Evolutionary conservation across 2,113 vertebrate genomes (phyloP).

Genomic region (Ctenomys sociabilis): DNA sequence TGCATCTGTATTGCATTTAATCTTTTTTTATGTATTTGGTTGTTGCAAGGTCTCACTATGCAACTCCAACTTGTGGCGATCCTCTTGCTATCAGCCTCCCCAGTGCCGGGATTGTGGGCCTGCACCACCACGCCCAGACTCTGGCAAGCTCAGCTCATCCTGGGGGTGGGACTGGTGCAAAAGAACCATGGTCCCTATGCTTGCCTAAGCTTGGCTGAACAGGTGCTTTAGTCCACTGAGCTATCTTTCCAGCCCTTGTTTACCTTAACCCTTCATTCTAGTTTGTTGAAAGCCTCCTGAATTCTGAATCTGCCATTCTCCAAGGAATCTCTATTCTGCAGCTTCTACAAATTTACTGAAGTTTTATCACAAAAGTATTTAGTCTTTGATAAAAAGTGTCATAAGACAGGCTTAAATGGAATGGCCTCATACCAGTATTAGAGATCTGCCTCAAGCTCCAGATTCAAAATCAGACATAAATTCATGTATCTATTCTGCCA

Average conservation of each 20-base stretch:
- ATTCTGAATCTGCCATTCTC: slow-evolving; percentile 18
- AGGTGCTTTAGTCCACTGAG: too few relatives aligned
- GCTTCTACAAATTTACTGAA: slow-evolving; percentile 20
- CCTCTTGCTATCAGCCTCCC: too few relatives aligned
- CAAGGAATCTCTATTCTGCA: slow-evolving; percentile 26
- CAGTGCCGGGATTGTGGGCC: too few relatives aligned
- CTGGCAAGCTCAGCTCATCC: too few relatives aligned
- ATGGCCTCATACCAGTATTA: neutral
- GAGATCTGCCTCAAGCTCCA: slow-evolving; percentile 1
- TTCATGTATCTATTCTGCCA: neutral
- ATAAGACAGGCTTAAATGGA: neutral
- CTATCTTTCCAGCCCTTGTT: neutral
- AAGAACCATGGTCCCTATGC: too few relatives aligned
- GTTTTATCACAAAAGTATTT: slow-evolving; percentile 23
- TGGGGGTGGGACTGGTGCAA: too few relatives aligned
- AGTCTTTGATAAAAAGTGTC: neutral
- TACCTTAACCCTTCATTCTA: slow-evolving; percentile 48
- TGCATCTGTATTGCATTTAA: slow-evolving; percentile 29
- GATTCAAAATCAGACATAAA: slow-evolving; percentile 32
- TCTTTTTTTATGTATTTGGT: neutral
- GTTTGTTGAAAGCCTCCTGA: slow-evolving; percentile 1
- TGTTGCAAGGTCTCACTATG: too few relatives aligned
- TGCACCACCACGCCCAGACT: too few relatives aligned
- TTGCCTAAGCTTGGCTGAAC: too few relatives aligned
- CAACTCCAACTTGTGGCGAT: too few relatives aligned